These are phyloP conservation scores for Champsocephalus esox DNA, from an alignment of 2,797 vertebrate species.

Conservation along the genomic window DNA sequence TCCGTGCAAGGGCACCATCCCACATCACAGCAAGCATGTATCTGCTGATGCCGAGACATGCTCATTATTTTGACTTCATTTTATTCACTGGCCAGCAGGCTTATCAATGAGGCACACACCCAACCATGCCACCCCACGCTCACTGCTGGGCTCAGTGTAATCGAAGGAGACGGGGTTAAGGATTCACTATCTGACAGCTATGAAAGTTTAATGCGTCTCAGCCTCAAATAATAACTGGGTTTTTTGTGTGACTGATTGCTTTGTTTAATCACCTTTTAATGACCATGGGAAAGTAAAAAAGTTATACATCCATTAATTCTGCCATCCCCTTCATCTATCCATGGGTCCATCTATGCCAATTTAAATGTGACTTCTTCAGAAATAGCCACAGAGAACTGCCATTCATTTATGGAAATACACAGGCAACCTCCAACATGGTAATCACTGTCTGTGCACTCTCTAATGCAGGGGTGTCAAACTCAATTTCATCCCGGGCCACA, in stretches of 20 bases:
- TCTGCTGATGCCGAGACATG: slow-evolving; percentile 33
- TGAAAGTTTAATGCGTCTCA: slow-evolving; percentile 66
- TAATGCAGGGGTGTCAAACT: background rate
- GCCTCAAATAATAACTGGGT: slow-evolving; percentile 58
- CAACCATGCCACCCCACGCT: slow-evolving; percentile 25
- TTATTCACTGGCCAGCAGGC: slow-evolving; percentile 42
- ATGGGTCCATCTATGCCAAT: slow-evolving; percentile 40
- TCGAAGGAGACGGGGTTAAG: slow-evolving; percentile 54
- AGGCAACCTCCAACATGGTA: slow-evolving; percentile 25
- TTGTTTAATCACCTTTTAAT: slow-evolving; percentile 75
- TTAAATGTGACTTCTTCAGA: slow-evolving; percentile 57
- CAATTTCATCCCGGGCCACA: no score
- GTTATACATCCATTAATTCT: slow-evolving; percentile 32
- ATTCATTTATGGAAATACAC: slow-evolving; percentile 45
- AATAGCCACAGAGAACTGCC: slow-evolving; percentile 52
- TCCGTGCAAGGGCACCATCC: slow-evolving; percentile 16
- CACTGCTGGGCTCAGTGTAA: slow-evolving; percentile 43
- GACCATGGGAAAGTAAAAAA: slow-evolving; percentile 55
- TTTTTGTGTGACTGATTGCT: slow-evolving; percentile 48
- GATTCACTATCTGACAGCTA: slow-evolving; percentile 56
- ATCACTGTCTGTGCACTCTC: slow-evolving; percentile 17
- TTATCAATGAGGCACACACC: slow-evolving; percentile 56
- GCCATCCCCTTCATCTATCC: slow-evolving; percentile 37
- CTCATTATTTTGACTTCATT: slow-evolving; percentile 66
- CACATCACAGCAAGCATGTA: slow-evolving; percentile 39